Base-by-base conservation (phyloP, 2,888 invertebrate species). In the Euclidia mi region DNA sequence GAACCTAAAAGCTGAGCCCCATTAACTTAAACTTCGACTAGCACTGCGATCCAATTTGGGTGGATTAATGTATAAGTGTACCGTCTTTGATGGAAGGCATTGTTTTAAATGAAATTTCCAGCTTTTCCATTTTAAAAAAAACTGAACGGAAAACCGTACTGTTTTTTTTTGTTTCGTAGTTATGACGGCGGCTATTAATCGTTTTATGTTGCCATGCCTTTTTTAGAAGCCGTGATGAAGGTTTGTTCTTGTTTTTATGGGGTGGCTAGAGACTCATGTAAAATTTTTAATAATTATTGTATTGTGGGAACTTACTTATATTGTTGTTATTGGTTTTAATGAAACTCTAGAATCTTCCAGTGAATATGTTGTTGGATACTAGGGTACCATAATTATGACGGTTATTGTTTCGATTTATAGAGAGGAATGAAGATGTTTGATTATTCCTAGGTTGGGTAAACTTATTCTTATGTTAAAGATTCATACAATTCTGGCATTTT, bases 91-190 rank as follows among this genome's bases (percentile, higher is more conserved):
- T 32, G 44, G 18, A 29, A 44, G 34, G 35, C 48, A 61, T 56
- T 63, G 55, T 66, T 58, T 63, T 51, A 52, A 72, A 61, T 50
- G 12, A 40, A 63, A 43, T 56, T 61, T 46, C 32, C 38, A 69
- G 45, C 42, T 45, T 57, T 63, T 45, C 50, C 47, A 56, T 56
- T 46, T 11, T 41, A 28, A 42, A 51, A 53, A 29, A 7, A 29
- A 40, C 7, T 25, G 37, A 2, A 3, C 11, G 12, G 14, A 25
- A 37, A 38, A 38, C 31, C 50, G 43, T 28, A 41, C 40, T 56
- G 42, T 7, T 32, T 42, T 62, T 50, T 43, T 52, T 29, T 35
- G 25, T 44, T 29, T 37, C n/a, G 14, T 7, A 11, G 25, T 46
- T 40, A 32, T 38, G 25, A 42, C 0, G 25, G 9, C n/a, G 29